Base-by-base conservation (phyloP, 2,113 vertebrate species). In the Rhinolophus sinicus region DNA sequence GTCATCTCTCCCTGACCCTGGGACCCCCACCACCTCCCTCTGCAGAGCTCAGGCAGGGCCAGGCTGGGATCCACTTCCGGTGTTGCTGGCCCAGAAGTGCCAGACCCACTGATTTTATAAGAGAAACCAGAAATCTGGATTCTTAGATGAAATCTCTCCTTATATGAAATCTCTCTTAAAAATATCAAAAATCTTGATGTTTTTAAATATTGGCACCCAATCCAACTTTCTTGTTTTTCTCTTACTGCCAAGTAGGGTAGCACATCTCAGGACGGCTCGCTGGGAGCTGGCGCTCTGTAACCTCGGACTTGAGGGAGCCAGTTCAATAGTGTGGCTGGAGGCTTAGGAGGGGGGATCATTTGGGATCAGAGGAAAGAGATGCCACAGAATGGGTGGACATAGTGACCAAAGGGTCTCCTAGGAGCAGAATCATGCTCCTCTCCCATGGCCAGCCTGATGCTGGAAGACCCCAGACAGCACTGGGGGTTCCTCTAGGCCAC, bases 121-220 rank as follows among this genome's bases (percentile, higher is more conserved):
- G 75, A 60, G 50, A 70, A 88, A 82, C 47, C 52, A 70, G 33
- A 58, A 89, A 40, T 40, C 65, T 54, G 65, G 72, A 65, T 78
- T 81, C 52, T 69, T 58, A 18, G 24, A 30, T 30, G 64, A 78
- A 70, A 38, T 44, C 26, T 65, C 80, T 70, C 64, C 16, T n/a
- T 4, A n/a, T n/a, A n/a, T n/a, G n/a, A n/a, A n/a, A n/a, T n/a
- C n/a, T n/a, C n/a, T n/a, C n/a, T n/a, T n/a, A n/a, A n/a, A n/a
- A n/a, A n/a, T n/a, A n/a, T n/a, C n/a, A n/a, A n/a, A n/a, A n/a
- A n/a, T n/a, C n/a, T 67, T n/a, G 52, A 19, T 24, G 69, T 77
- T 56, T 62, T 60, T 16, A 35, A 86, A 44, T 18, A 65, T 0
- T 26, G 72, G 65, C 86, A 60, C 52, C 56, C 54, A 40, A 21